Evolutionary conservation across 2,113 vertebrate genomes (phyloP).

Genomic region (Buteo buteo): DNA sequence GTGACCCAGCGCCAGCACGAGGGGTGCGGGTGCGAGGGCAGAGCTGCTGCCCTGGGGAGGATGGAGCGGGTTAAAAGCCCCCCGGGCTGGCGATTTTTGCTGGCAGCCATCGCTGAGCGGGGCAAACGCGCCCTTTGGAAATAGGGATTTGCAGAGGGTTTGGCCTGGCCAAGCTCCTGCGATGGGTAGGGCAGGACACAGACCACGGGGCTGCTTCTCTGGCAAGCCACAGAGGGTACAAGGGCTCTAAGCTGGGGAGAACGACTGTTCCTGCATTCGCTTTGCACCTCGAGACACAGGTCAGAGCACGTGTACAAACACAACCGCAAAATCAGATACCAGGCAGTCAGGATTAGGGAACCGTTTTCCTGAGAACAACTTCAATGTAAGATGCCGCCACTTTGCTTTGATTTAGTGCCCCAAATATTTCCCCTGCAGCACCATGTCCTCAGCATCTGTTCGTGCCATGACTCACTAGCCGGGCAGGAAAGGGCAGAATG

Average conservation of each 20-base stretch:
- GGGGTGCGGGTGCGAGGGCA: not conserved
- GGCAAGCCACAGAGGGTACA: not conserved
- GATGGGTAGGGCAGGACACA: rapidly evolving
- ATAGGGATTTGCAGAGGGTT: not conserved
- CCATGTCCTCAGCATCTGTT: rapidly evolving
- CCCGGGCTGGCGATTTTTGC: rapidly evolving
- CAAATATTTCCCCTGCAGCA: rapidly evolving
- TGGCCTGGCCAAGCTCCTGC: not conserved
- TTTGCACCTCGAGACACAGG: not conserved
- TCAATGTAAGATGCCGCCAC: not conserved
- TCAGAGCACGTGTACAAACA: not conserved
- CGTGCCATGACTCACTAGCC: rapidly evolving
- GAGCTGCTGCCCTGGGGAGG: not conserved
- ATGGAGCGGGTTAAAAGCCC: not conserved
- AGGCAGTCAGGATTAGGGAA: not conserved
- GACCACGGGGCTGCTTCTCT: not conserved
- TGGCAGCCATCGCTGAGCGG: not conserved
- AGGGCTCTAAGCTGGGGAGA: rapidly evolving
- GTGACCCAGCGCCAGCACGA: not conserved
- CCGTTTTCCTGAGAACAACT: not conserved
- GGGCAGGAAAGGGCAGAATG: not conserved
- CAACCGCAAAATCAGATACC: not conserved
- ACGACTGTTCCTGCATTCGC: not conserved
- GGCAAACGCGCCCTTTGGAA: not conserved
- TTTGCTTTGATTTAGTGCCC: not conserved